Base-by-base conservation (phyloP, 2,888 invertebrate genomes). In the Drosophila longiperda region DNA sequence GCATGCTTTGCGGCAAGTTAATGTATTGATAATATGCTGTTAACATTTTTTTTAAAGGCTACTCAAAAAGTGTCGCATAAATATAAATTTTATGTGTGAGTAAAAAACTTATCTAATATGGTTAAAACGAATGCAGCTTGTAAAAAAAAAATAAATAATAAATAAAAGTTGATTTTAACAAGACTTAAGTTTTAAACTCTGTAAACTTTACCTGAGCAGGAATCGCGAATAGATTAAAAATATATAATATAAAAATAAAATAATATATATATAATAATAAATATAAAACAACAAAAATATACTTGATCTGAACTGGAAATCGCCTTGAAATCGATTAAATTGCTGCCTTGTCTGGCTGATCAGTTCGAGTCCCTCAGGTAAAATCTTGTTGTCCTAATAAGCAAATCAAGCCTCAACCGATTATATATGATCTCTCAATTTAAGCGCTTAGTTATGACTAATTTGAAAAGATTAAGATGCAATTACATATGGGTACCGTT, bases 401-500 rank as follows among this genome's bases (percentile, higher is more conserved):
- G 53, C 48, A 76, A 65, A 59, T 69, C 64, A 23, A 20, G 20
- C 26, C 12, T 75, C 55, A 60, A 70, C 58, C 42, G 52, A 60
- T 57, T 12, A 20, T 7, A 57, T 70, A 55, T 70, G 73, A 83
- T 65, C 73, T 70, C 66, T 72, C 79, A 80, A 76, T 76, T 80
- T 32, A 32, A 58, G 49, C 59, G 74, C 59, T 73, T 81, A 66
- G 67, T 75, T 73, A 71, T 55, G 64, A 74, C 53, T 77, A 67
- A 72, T 78, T 67, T 72, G 17, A 61, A 54, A 52, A 63, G 74
- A 85, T 84, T 75, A 81, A 86, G 66, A 70, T 49, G 64, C 79
- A 81, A 84, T 84, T 77, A 77, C 73, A 72, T 67, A 60, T 57
- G 65, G 54, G 49, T 45, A 63, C 53, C 60, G 36, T 68, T 79